Evolutionary conservation across 2,888 invertebrate species (phyloP), one percentile per base, ranked within the genome.

Genomic region (Bimastos eiseni): DNA sequence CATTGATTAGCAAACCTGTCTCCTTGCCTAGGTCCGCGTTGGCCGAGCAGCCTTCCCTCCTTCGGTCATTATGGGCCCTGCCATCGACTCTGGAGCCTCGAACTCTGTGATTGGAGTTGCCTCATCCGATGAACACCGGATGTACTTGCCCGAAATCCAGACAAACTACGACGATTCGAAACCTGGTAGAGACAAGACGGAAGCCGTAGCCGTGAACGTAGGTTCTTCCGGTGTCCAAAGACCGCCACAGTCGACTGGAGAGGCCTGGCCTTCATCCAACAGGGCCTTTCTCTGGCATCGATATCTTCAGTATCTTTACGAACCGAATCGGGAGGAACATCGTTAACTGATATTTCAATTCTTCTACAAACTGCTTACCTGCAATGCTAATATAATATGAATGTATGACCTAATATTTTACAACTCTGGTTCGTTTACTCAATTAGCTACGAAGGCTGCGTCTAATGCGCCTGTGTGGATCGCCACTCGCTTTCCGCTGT

Each of bases 231-330:
- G 11, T 70, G 70, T 6, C 8, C 70, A 30, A 30, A 0, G 30
- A 17, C 70, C 8, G n/a, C 70, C 0, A 13, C 70, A 70, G 70
- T n/a, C 70, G 70, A 8, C 70, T 8, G 70, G 13, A 70, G 49
- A 49, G 49, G 30, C 8, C 6, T 86, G 86, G 86, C 86, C 86
- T 15, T 36, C 86, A 24, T 6, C 86, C 4, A 86, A 34, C 21
- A 86, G 36, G 36, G 33, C 86, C 17, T 24, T 86, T 34, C 37
- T 86, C 19, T 30, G 6, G 86, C 19, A 34, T 33, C 34, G n/a
- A 6, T 37, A 36, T 19, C 21, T 86, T 24, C 86, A 86, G 86
- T 86, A 86, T 86, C 86, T 86, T 37, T 86, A 86, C 86, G 86
- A 86, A 33, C 86, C 34, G 37, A 86, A 70, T n/a, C 70, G n/a